Base-by-base conservation (phyloP, 2,113 vertebrate species). In the Tyrannus savana region DNA sequence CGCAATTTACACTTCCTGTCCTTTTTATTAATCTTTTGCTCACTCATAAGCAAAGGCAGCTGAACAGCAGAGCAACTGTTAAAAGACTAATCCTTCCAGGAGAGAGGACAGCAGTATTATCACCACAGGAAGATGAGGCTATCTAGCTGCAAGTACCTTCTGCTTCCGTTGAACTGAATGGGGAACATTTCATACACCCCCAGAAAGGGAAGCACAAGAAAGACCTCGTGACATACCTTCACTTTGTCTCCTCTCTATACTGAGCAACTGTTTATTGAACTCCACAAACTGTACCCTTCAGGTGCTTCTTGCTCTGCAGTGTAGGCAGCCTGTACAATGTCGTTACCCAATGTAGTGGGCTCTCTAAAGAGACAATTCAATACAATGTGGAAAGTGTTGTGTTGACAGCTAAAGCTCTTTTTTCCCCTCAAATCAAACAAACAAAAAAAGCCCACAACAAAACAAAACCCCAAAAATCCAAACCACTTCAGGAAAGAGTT, bases 141-240 rank as follows among this genome's bases (percentile, higher is more conserved):
- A 17, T 10, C 15, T 24, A 33, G 19, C 13, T 44, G 30, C 53
- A 68, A 68, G 41, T 5, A 60, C 8, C 28, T 84, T 58, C 73
- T 91, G 30, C 17, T 47, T 79, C 46, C 55, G 24, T 7, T 56
- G 24, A 89, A 55, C 9, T 9, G 24, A 76, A 76, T 4, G 24
- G 8, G 19, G 30, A 89, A 39, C 55, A 47, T 68, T 68, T 84
- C 73, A 77, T 14, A 77, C 13, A 50, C 23, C 53, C 49, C 7
- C 47, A 74, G 25, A n/a, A 80, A 58, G 25, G 3, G 15, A 83
- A 76, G 69, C 15, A 55, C 13, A 24, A 44, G 13, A 46, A 62
- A 53, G 12, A 52, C 55, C 27, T 77, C 0, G 0, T 75, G 67
- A n/a, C 14, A 62, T 22, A 21, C 30, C 28, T 49, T 42, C 44